phyloP scores from a whole-genome alignment of 2,888 invertebrate genomes.

The Leptura quadrifasciata region DNA sequence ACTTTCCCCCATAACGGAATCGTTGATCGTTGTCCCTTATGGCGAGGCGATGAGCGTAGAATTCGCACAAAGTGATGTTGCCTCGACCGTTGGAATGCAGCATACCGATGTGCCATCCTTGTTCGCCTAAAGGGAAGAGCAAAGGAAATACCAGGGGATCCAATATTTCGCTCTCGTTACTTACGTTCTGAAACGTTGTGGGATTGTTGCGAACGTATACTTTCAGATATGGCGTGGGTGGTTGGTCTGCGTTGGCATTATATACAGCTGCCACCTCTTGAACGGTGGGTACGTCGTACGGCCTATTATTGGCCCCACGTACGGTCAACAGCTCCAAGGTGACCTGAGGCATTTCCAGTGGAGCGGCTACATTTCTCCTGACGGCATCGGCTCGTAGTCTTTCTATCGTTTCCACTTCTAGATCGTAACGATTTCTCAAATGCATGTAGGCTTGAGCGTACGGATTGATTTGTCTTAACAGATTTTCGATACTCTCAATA shows the following conservation, averaged over 20 bases:
- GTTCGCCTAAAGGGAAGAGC: background rate
- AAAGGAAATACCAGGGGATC: background rate
- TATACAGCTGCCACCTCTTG: background rate
- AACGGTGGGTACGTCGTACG: background rate
- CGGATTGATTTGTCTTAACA: background rate
- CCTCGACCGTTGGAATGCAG: background rate
- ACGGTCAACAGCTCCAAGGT: too few species aligned
- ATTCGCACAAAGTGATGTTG: constrained; percentile 31
- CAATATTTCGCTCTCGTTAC: background rate
- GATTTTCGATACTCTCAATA: background rate
- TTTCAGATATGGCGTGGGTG: background rate
- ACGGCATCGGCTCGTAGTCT: background rate
- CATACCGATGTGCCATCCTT: background rate
- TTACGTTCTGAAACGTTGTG: background rate
- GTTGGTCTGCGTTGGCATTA: background rate
- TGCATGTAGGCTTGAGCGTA: constrained; percentile 24
- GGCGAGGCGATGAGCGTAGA: constrained; percentile 35
- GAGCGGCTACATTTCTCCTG: too few species aligned
- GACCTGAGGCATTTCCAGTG: too few species aligned
- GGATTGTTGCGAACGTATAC: background rate
- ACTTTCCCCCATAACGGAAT: constrained; percentile 36
- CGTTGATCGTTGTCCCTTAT: constrained; percentile 27
- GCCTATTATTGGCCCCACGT: background rate
- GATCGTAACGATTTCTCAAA: background rate
- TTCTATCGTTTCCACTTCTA: background rate